Evolutionary conservation across 2,797 vertebrate species (phyloP).

Genomic region (Macroramphosus scolopax): DNA sequence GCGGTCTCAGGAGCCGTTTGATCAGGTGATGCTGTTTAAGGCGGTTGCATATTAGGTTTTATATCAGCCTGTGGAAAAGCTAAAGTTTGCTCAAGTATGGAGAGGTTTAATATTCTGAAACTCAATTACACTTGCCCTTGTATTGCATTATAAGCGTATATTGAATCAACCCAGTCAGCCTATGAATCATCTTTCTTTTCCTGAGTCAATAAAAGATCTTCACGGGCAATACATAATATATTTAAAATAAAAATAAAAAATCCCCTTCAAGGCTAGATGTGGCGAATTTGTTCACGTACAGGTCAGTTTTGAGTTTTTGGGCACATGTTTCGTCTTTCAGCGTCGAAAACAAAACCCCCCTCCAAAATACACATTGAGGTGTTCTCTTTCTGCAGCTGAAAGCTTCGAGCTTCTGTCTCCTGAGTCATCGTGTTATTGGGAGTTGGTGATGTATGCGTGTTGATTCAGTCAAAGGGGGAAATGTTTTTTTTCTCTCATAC

Average conservation of each 20-base stretch:
- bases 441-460: too few relatives aligned
- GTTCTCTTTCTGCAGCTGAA: too few relatives aligned
- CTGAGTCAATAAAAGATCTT: conserved; percentile 57
- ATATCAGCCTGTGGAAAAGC: conserved; percentile 51
- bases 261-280: too few relatives aligned
- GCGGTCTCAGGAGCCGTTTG: conserved; percentile 42
- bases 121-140: conserved; percentile 61
- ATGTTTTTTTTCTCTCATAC: too few relatives aligned
- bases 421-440: too few relatives aligned
- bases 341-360: too few relatives aligned
- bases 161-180: conserved; percentile 62
- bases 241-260: conserved; percentile 32
- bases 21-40: conserved; percentile 55
- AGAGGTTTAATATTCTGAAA: conserved; percentile 70
- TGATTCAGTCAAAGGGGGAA: too few relatives aligned
- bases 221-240: conserved; percentile 29
- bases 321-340: too few relatives aligned
- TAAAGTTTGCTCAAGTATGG: conserved; percentile 62
- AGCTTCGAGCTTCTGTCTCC: too few relatives aligned
- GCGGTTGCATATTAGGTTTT: conserved; percentile 50
- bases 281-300: too few relatives aligned
- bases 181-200: conserved; percentile 63
- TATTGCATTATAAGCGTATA: conserved; percentile 66
- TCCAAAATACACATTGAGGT: too few relatives aligned
- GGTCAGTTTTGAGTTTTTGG: too few relatives aligned